Base-by-base conservation (phyloP, 2,888 invertebrate species). In the Nipponacmea schrenckii region DNA sequence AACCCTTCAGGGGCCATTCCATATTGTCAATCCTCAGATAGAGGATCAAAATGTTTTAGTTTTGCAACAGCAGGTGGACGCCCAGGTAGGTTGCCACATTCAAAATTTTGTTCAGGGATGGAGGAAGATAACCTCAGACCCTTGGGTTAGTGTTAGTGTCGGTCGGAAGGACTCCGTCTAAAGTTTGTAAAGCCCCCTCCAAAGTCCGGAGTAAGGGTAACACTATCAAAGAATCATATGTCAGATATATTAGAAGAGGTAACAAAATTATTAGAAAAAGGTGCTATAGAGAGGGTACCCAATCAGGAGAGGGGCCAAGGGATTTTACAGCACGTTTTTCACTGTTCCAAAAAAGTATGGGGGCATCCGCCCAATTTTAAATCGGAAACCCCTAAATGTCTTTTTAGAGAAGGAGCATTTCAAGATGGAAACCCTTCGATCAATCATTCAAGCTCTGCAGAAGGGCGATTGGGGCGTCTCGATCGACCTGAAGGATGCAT, bases 251-350 rank as follows among this genome's bases (percentile, higher is more conserved):
- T 63, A 63, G 27, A 63, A 63, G 20, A 12, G 2, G 63, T 17
- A 4, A 63, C n/a, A 63, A 63, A 24, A 63, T 20, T 63, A 17
- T 63, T 63, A 27, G 63, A 24, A 26, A 26, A 26, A 3, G 27
- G n/a, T 63, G 63, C 27, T 17, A 63, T 63, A 63, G 63, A 63
- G n/a, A 4, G 12, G 12, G 63, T 63, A 63, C 63, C 63, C 1
- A 12, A 26, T 1, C 14, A 63, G 12, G 14, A 63, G 14, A 26
- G 14, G 20, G 17, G n/a, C 12, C 12, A 63, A 4, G n/a, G 63
- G 63, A 17, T 63, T 63, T 63, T 63, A 14, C 63, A 63, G 63
- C n/a, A 63, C 63, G 4, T 20, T 63, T 26, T 63, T 63, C n/a
- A 14, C n/a, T 1, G 63, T 63, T 1, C n/a, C n/a, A 24, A 24